Conservation (phyloP, 2,113 vertebrate species). For the Crotalus viridis region DNA sequence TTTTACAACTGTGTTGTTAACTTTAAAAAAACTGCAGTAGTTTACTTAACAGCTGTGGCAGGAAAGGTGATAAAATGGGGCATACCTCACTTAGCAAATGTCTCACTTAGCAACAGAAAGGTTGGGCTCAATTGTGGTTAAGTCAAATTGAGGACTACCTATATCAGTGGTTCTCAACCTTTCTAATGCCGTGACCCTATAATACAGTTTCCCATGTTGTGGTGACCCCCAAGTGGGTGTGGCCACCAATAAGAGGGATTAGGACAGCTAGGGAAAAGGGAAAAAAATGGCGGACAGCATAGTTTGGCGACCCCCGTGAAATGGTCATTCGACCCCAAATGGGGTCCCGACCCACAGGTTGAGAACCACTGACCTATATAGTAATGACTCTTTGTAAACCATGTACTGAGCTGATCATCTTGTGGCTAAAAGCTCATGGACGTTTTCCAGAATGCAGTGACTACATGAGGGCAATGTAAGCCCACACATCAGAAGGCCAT, state of each 20-base stretch:
- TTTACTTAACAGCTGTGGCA: not conserved
- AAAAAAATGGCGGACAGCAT: too few species aligned
- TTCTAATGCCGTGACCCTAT: too few species aligned
- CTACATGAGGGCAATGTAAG: not conserved
- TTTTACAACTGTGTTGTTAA: not conserved
- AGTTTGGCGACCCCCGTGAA: too few species aligned
- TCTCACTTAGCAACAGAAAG: not conserved
- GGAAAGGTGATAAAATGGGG: not conserved
- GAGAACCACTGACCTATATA: too few species aligned
- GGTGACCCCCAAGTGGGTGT: too few species aligned
- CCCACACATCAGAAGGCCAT: not conserved
- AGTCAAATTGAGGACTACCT: not conserved
- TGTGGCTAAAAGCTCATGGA: not conserved
- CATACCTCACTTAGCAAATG: not conserved
- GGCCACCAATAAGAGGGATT: too few species aligned
- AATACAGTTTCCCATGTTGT: too few species aligned
- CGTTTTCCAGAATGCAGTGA: not conserved
- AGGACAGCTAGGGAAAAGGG: too few species aligned
- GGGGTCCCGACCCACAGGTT: too few species aligned
- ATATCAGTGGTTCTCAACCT: too few species aligned
- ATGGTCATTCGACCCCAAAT: too few species aligned
- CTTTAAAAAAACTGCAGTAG: not conserved
- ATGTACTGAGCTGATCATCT: too few species aligned
- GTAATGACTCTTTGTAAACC: not conserved
- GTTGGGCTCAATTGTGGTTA: not conserved